Conservation (phyloP, 1,140 invertebrate genomes). For the Drosophila varians region DNA sequence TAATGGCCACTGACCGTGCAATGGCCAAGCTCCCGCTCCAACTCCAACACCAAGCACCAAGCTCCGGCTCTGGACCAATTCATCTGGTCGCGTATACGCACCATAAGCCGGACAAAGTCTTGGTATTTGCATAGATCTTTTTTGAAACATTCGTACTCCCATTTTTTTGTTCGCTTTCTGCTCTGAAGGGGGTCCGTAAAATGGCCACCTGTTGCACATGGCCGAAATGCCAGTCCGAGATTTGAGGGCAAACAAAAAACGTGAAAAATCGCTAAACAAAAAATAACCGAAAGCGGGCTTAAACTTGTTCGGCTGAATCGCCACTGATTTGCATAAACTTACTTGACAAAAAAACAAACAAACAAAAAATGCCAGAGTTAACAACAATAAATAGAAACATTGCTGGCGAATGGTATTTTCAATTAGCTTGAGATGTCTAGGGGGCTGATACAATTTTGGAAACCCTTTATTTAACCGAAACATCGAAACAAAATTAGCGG, state of each 20-base stretch:
- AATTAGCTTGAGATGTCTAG: no score
- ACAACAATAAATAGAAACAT: constrained; percentile 41
- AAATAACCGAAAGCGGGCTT: constrained; percentile 14
- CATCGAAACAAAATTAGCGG: neutral
- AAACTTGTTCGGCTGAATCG: constrained; percentile 41
- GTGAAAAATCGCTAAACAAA: constrained; percentile 38
- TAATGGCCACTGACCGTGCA: constrained; percentile 59
- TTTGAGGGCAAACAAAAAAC: constrained; percentile 38
- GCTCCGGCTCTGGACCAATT: neutral
- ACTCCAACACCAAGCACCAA: neutral
- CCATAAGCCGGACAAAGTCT: constrained; percentile 14
- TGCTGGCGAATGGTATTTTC: constrained; percentile 37
- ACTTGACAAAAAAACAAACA: constrained; percentile 29
- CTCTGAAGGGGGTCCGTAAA: constrained; percentile 1
- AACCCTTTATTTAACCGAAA: constrained; percentile 17
- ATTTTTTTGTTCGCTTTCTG: constrained; percentile 10
- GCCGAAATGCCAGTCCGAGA: constrained; percentile 22
- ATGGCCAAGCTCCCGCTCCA: neutral
- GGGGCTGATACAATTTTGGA: neutral
- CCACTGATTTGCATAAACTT: constrained; percentile 39
- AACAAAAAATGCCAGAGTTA: constrained; percentile 30
- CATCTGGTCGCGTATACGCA: constrained; percentile 35
- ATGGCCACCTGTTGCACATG: constrained; percentile 60
- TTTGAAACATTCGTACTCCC: constrained; percentile 14
- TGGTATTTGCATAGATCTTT: constrained; percentile 41